phyloP scores from a whole-genome alignment of 2,888 invertebrate species.

The Electrophaes corylata region DNA sequence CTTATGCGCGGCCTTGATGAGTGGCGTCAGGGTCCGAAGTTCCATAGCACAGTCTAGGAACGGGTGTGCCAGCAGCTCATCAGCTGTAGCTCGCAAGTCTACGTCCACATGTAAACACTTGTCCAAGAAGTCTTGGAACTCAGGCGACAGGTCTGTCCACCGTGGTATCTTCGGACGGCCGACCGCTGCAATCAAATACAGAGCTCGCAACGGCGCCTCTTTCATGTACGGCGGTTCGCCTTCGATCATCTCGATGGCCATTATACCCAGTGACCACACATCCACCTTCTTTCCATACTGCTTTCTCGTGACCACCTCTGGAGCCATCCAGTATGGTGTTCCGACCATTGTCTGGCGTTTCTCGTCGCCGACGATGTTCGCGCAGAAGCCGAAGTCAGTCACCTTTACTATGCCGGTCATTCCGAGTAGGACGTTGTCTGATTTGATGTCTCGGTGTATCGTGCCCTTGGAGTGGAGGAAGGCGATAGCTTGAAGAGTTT shows the following conservation, averaged over 20 bases:
- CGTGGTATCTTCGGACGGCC: slow-evolving; percentile 96
- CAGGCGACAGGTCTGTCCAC: slow-evolving; percentile 90
- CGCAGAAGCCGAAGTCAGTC: slow-evolving; percentile 99
- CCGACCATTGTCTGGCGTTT: slow-evolving; percentile 99
- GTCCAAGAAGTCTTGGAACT: slow-evolving; percentile 93
- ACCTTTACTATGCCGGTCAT: slow-evolving; percentile 97
- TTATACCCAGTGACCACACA: slow-evolving; percentile 98
- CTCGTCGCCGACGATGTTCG: slow-evolving; percentile 96
- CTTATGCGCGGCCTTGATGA: slow-evolving; percentile 96
- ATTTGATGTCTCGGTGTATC: slow-evolving; percentile 98
- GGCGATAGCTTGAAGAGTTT: slow-evolving; percentile 92
- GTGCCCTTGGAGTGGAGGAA: slow-evolving; percentile 96
- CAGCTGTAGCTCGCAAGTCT: slow-evolving; percentile 90
- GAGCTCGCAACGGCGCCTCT: slow-evolving; percentile 95
- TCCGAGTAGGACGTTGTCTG: slow-evolving; percentile 97
- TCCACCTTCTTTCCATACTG: slow-evolving; percentile 97
- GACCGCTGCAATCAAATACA: slow-evolving; percentile 97
- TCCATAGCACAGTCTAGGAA: slow-evolving; percentile 92
- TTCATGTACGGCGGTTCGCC: slow-evolving; percentile 98
- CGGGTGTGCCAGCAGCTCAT: slow-evolving; percentile 90
- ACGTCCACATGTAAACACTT: slow-evolving; percentile 94
- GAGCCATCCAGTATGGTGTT: slow-evolving; percentile 99
- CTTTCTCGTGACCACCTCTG: slow-evolving; percentile 95
- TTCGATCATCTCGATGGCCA: slow-evolving; percentile 97
- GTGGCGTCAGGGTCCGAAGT: slow-evolving; percentile 91